Base-by-base conservation (phyloP, 2,888 invertebrate genomes). In the Elmis aenea region DNA sequence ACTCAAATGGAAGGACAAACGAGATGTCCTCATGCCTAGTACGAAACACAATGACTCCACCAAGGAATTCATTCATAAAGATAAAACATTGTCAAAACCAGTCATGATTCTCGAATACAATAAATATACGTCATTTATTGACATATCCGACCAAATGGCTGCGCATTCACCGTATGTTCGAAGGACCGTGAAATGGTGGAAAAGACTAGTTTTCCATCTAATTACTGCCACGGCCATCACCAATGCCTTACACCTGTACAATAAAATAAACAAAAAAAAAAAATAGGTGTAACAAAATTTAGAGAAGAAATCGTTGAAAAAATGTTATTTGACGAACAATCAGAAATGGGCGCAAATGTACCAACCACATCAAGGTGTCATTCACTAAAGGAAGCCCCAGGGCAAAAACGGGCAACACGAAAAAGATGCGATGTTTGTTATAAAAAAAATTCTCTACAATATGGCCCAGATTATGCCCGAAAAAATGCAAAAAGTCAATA, bases 101-200 rank as follows among this genome's bases (percentile, higher is more conserved):
- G 15, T 25, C 5, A 10, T 16, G 10, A 25, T 32, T 2, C 6
- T 5, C 2, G 23, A 5, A 5, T 31, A 30, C 3, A 31, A 31
- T 8, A 13, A 4, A 22, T 22, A 15, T 14, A 31, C 22, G 14
- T 23, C 31, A 15, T 13, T 10, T 13, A 10, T 31, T 9, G 23
- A 23, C 23, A 5, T 3, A 2, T 31, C 30, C n/a, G 33, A 26
- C 13, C 13, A 26, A n/a, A 26, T 26, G 26, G 26, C 26, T 5
- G 12, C 26, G 8, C 13, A 26, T 11, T 11, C 26, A 10, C 26
- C 26, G n/a, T 26, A 10, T 26, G 8, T 26, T 10, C 10, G 26
- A 26, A 26, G 26, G 11, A 11, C 26, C 8, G n/a, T 26, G n/a
- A 26, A 26, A 13, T 12, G 26, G 26, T 26, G 13, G 5, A 26